phyloP scores from a whole-genome alignment of 2,113 vertebrate species.

The Pogonocichla stellata region DNA sequence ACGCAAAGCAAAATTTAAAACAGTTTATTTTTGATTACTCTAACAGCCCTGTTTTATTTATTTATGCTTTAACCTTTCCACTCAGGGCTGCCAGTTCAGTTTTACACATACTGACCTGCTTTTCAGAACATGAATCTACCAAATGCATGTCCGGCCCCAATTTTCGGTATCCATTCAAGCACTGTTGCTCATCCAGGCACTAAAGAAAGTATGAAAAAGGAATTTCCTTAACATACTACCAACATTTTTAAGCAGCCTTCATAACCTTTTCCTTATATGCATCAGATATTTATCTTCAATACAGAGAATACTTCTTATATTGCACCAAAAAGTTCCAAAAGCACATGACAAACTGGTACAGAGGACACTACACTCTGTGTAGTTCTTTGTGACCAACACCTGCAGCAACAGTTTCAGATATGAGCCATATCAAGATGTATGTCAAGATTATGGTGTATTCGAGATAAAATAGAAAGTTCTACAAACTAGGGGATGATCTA shows the following conservation, averaged over 20 bases:
- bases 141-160: neutral
- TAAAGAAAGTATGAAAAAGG: neutral
- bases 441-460: neutral
- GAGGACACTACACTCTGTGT: neutral
- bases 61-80: slow-evolving; percentile 15
- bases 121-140: neutral
- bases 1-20: slow-evolving; percentile 35
- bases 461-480: neutral
- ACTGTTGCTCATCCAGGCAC: neutral
- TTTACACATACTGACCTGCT: neutral
- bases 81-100: slow-evolving; percentile 7
- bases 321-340: neutral
- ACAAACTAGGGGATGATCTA: neutral
- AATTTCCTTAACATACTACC: neutral
- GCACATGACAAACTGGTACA: neutral
- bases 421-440: neutral
- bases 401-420: neutral
- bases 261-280: neutral
- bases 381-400: neutral
- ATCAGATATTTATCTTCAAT: neutral
- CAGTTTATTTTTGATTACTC: slow-evolving; percentile 49
- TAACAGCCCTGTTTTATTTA: slow-evolving; percentile 38
- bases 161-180: neutral
- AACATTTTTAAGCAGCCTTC: neutral
- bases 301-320: neutral